phyloP scores from a whole-genome alignment of 2,113 vertebrate species.

The Corythoichthys intestinalis region DNA sequence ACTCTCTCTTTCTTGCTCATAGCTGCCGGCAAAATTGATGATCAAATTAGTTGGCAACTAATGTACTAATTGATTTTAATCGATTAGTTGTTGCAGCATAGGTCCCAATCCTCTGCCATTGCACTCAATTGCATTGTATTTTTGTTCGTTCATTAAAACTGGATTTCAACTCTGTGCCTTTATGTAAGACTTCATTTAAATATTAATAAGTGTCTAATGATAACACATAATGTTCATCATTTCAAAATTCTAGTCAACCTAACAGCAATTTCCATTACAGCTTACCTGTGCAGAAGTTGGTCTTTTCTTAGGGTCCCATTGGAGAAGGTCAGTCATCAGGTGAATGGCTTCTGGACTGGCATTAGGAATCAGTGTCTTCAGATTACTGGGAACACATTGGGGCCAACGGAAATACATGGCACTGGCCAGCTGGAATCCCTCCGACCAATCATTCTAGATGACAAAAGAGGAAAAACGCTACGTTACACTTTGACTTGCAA shows the following conservation, averaged over 20 bases:
- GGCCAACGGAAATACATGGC: slow-evolving; percentile 97
- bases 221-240: too few relatives aligned
- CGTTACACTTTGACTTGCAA: neutral
- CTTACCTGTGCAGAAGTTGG: slow-evolving; percentile 89
- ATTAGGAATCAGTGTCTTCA: slow-evolving; percentile 94
- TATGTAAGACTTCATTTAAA: too few relatives aligned
- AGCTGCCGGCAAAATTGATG: too few relatives aligned
- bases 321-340: slow-evolving; percentile 88
- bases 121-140: too few relatives aligned
- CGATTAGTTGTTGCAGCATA: too few relatives aligned
- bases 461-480: slow-evolving; percentile 1
- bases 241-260: neutral
- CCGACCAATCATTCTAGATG: slow-evolving; percentile 88
- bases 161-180: too few relatives aligned
- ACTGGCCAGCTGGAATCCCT: slow-evolving; percentile 88
- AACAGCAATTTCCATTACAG: neutral
- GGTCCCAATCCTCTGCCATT: too few relatives aligned
- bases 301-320: slow-evolving; percentile 94
- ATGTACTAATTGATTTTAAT: too few relatives aligned
- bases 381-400: slow-evolving; percentile 87
- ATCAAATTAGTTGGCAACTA: too few relatives aligned
- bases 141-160: too few relatives aligned
- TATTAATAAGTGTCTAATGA: too few relatives aligned
- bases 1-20: too few relatives aligned
- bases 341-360: slow-evolving; percentile 89